Evolutionary conservation across 2,113 vertebrate species (phyloP).

Genomic region (Lepidothrix coronata): DNA sequence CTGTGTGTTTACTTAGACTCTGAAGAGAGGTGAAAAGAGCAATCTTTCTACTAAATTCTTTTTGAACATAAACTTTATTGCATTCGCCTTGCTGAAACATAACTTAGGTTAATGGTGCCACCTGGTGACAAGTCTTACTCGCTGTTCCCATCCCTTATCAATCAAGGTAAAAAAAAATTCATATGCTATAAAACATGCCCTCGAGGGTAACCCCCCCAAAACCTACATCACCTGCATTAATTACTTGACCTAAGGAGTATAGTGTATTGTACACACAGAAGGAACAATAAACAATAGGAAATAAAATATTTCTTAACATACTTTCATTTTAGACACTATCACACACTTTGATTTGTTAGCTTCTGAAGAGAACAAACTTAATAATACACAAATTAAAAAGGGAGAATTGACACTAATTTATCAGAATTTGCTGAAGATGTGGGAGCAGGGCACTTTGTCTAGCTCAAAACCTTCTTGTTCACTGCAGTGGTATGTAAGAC

Average conservation of each 20-base stretch:
- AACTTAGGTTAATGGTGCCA: conserved; percentile 79
- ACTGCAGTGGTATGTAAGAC: background rate
- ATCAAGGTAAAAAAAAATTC: background rate
- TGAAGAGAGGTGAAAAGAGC: conserved; percentile 24
- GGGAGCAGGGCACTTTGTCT: background rate
- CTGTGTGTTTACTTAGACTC: background rate
- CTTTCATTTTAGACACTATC: background rate
- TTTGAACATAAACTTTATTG: background rate
- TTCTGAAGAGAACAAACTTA: background rate
- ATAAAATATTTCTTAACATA: background rate
- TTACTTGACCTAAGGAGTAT: background rate
- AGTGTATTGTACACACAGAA: background rate
- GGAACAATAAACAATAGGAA: background rate
- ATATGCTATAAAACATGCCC: background rate
- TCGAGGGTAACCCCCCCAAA: rapidly evolving
- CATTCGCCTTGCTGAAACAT: background rate
- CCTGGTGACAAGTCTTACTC: conserved; percentile 73
- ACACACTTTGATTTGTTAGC: background rate
- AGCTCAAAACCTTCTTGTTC: background rate
- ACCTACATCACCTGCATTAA: background rate
- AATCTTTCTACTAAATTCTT: background rate
- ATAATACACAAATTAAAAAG: background rate
- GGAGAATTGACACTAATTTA: background rate
- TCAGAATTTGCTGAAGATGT: background rate
- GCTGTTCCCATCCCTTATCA: background rate